Conservation (phyloP, 2,888 invertebrate species). For the Cryptophagus acutangulus region DNA sequence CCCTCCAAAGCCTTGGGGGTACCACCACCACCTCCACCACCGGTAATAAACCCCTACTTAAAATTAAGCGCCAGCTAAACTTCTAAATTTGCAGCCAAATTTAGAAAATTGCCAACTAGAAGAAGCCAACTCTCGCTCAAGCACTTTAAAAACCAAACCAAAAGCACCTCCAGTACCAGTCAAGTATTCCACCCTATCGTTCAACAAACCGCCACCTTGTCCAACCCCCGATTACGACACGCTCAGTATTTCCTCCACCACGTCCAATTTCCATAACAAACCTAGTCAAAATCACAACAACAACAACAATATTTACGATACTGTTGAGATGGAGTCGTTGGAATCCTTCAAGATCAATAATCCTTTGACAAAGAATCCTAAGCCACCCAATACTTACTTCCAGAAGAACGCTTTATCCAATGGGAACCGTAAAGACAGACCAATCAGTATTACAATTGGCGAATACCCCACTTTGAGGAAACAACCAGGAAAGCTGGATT, state of each 20-base stretch:
- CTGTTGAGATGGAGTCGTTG: slow-evolving; percentile 69
- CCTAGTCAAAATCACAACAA: slow-evolving; percentile 29
- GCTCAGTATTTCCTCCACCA: slow-evolving; percentile 42
- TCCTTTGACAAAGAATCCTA: slow-evolving; percentile 56
- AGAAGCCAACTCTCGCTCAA: slow-evolving; percentile 17
- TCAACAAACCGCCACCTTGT: slow-evolving; percentile 43
- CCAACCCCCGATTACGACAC: slow-evolving; percentile 56
- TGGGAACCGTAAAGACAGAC: slow-evolving; percentile 42
- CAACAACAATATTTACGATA: slow-evolving; percentile 45
- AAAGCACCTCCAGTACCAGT: slow-evolving; percentile 45
- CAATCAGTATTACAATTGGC: slow-evolving; percentile 66
- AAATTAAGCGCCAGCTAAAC: neutral
- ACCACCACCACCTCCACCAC: slow-evolving; percentile 58
- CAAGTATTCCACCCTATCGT: slow-evolving; percentile 42
- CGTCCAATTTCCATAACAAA: slow-evolving; percentile 25
- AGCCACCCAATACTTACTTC: slow-evolving; percentile 68
- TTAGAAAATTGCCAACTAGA: slow-evolving; percentile 19
- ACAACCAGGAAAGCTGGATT: slow-evolving; percentile 69
- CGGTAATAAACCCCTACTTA: slow-evolving; percentile 50
- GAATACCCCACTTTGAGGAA: slow-evolving; percentile 60
- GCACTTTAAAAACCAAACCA: slow-evolving; percentile 34
- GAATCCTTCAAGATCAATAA: slow-evolving; percentile 70
- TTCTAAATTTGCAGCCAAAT: slow-evolving; percentile 25
- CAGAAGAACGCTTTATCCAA: slow-evolving; percentile 38
- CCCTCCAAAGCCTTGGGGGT: slow-evolving; percentile 28